Conservation (phyloP, 2,113 vertebrate species). For the Asarcornis scutulata region DNA sequence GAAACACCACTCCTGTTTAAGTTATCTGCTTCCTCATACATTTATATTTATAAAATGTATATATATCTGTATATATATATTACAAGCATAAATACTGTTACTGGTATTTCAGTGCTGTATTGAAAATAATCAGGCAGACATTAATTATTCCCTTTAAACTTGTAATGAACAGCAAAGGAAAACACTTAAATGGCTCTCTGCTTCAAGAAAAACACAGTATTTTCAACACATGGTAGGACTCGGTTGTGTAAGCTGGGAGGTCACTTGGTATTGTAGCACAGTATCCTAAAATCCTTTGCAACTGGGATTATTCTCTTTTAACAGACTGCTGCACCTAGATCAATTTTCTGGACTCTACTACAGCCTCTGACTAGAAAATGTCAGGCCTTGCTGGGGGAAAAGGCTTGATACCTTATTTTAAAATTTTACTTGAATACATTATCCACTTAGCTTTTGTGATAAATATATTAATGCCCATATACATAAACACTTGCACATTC, state of each 20-base stretch:
- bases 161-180: background rate
- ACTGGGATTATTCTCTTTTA: background rate
- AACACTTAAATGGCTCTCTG: background rate
- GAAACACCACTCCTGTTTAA: background rate
- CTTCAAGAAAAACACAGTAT: background rate
- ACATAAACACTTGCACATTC: background rate
- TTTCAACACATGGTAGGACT: background rate
- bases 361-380: background rate
- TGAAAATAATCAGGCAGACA: background rate
- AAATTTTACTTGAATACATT: background rate
- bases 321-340: background rate
- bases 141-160: background rate
- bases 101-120: background rate
- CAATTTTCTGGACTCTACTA: background rate
- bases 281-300: background rate
- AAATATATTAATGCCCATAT: background rate
- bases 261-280: background rate
- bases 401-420: background rate
- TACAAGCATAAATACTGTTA: background rate
- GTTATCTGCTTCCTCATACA: background rate
- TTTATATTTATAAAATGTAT: no score
- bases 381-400: background rate
- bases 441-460: background rate
- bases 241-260: background rate
- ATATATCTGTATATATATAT: background rate